Percentiles rank a stretch among this genome's conserved stretches.
These are phyloP conservation scores for Prunella fulvescens DNA, from an alignment of 2,113 vertebrate genomes.

Conservation along the genomic window DNA sequence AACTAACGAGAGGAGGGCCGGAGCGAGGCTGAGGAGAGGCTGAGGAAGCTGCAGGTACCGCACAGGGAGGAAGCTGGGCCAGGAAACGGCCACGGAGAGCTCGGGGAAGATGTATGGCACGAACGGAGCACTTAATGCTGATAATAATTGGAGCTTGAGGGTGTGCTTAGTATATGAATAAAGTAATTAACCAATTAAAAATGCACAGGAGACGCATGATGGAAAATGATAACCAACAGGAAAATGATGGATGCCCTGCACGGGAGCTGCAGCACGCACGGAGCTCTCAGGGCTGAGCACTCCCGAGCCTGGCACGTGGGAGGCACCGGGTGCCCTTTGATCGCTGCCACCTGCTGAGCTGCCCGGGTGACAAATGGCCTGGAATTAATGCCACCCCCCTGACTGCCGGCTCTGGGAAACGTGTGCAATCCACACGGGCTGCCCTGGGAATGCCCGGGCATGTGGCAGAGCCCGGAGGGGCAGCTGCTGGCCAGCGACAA, in stretches of 20 bases:
- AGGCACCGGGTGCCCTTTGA: neutral
- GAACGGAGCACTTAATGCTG: conserved; percentile 38
- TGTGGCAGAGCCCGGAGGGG: neutral
- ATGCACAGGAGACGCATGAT: conserved; percentile 52
- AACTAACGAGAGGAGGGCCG: conserved; percentile 52
- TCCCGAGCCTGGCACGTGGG: accelerated
- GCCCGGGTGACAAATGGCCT: conserved; percentile 9
- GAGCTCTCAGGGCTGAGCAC: accelerated
- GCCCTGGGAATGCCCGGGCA: neutral
- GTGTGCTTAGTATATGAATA: conserved; percentile 54
- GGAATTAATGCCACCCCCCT: neutral
- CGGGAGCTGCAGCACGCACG: neutral
- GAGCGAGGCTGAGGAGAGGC: neutral
- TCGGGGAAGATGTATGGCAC: neutral
- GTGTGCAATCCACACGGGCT: neutral
- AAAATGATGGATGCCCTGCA: conserved; percentile 51
- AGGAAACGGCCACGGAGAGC: neutral
- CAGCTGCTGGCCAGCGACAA: neutral
- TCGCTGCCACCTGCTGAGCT: conserved; percentile 26
- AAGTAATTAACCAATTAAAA: conserved; percentile 69
- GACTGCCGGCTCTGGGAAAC: neutral
- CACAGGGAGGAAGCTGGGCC: neutral
- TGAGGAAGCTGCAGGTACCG: neutral
- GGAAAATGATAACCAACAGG: conserved; percentile 51
- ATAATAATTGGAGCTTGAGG: conserved; percentile 52